phyloP scores from a whole-genome alignment of 2,113 vertebrate genomes.

The Brachyhypopomus occidentalis region DNA sequence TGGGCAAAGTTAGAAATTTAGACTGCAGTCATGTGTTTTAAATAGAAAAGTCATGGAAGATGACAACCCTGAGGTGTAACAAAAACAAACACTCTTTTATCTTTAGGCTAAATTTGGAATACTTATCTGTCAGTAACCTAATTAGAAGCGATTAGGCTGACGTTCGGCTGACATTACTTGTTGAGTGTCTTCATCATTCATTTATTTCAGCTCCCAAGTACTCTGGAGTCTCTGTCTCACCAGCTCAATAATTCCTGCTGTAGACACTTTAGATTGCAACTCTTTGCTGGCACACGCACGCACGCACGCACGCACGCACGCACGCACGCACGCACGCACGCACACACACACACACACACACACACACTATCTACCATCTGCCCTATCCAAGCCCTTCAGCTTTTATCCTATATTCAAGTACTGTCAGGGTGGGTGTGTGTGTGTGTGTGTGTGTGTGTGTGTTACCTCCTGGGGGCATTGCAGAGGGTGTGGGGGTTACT shows the following conservation, averaged over 20 bases:
- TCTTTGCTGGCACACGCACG: slow-evolving; percentile 52
- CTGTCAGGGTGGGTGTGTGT: slow-evolving; percentile 25
- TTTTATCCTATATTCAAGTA: slow-evolving; percentile 33
- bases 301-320: no score
- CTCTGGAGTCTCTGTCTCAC: slow-evolving; percentile 20
- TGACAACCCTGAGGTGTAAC: background rate
- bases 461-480: slow-evolving; percentile 50
- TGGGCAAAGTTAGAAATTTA: no score
- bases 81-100: background rate
- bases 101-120: background rate
- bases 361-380: slow-evolving; percentile 47
- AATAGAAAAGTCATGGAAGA: background rate
- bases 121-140: slow-evolving; percentile 9
- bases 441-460: slow-evolving; percentile 25
- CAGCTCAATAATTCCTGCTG: slow-evolving; percentile 52
- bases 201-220: background rate
- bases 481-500: slow-evolving; percentile 63
- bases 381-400: slow-evolving; percentile 33
- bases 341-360: no score
- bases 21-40: background rate
- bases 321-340: no score
- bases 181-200: slow-evolving; percentile 20
- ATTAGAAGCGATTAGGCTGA: slow-evolving; percentile 27
- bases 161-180: slow-evolving; percentile 15
- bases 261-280: slow-evolving; percentile 27